Evolutionary conservation across 2,797 vertebrate genomes (phyloP).

Genomic region (Erpetoichthys calabaricus): DNA sequence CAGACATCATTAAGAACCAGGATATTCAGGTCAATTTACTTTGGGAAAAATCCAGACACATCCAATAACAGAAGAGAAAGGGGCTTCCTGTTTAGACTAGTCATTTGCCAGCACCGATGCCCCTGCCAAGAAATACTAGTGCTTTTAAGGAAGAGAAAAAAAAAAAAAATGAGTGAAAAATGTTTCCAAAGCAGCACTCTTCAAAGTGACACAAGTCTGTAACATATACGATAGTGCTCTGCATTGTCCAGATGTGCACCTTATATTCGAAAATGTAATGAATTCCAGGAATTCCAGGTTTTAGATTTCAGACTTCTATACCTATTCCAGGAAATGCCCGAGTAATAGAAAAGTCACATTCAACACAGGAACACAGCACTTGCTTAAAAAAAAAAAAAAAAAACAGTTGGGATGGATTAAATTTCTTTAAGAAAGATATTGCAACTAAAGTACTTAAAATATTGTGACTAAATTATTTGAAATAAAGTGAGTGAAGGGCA

Average conservation of each 20-base stretch:
- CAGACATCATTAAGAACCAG: too few relatives aligned
- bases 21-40: too few relatives aligned
- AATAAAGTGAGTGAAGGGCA: too few relatives aligned
- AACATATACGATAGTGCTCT: constrained; percentile 1
- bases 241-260: constrained; percentile 11
- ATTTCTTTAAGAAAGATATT: too few relatives aligned
- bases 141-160: constrained; percentile 29
- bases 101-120: constrained; percentile 17
- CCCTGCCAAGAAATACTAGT: constrained; percentile 30
- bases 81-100: constrained; percentile 45
- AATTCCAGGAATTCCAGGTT: constrained; percentile 24
- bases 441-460: too few relatives aligned
- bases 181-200: constrained; percentile 6
- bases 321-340: too few relatives aligned
- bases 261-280: constrained; percentile 12
- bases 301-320: too few relatives aligned
- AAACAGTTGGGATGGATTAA: too few relatives aligned
- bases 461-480: too few relatives aligned
- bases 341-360: too few relatives aligned
- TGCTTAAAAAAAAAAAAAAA: too few relatives aligned
- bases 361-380: too few relatives aligned
- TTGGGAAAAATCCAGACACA: neutral
- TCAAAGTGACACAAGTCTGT: constrained; percentile 25
- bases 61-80: constrained; percentile 34
- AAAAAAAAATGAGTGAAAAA: constrained; percentile 16